Evolutionary conservation across 2,888 invertebrate species (phyloP).

Genomic region (Cylindroiulus punctatus): DNA sequence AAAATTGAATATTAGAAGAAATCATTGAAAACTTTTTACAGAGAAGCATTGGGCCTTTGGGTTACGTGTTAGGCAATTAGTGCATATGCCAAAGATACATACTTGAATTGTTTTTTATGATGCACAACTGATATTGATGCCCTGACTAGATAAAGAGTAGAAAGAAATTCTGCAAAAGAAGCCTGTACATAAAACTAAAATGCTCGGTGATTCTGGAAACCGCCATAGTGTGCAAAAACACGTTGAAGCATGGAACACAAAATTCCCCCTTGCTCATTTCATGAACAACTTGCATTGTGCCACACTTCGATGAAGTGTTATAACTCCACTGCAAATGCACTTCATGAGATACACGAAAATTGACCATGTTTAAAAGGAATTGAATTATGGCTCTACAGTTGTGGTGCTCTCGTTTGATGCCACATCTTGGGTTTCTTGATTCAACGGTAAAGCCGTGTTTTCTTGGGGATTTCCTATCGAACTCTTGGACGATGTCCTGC

Average conservation of each 20-base stretch:
- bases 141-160: background rate
- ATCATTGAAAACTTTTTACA: too few relatives aligned
- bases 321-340: background rate
- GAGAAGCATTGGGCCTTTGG: too few relatives aligned
- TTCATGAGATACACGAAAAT: background rate
- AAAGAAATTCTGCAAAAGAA: background rate
- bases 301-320: background rate
- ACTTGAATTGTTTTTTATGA: too few relatives aligned
- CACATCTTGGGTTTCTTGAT: background rate
- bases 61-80: too few relatives aligned
- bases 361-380: background rate
- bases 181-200: background rate
- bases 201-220: background rate
- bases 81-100: too few relatives aligned
- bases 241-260: background rate
- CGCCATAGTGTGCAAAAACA: background rate
- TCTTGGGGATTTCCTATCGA: background rate
- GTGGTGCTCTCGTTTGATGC: background rate
- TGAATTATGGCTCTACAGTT: background rate
- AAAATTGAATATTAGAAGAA: too few relatives aligned
- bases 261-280: background rate
- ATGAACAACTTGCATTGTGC: background rate
- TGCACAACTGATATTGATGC: background rate
- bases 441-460: background rate
- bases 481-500: conserved; percentile 55